Evolutionary conservation across 2,888 invertebrate genomes (phyloP).

Genomic region (Entomobrya multifasciata): DNA sequence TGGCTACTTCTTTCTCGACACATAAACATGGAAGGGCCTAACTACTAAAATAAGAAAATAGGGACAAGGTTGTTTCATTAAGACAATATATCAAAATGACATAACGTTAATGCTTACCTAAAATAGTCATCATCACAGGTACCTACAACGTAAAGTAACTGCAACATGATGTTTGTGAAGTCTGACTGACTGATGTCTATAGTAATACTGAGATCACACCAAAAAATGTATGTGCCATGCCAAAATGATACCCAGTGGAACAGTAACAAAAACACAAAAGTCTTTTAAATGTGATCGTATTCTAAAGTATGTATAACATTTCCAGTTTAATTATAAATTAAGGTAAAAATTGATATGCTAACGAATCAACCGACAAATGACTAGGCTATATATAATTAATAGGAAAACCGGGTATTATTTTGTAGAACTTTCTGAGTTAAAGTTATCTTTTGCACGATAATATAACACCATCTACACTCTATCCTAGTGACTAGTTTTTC

Average conservation of each 20-base stretch:
- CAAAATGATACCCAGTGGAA: neutral
- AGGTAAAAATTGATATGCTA: conserved; percentile 13
- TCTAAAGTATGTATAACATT: too few relatives aligned
- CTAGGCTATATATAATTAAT: conserved; percentile 10
- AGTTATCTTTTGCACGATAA: neutral
- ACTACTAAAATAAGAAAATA: neutral
- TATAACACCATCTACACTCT: conserved; percentile 23
- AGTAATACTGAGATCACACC: conserved; percentile 66
- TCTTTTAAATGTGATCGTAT: too few relatives aligned
- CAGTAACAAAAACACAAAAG: too few relatives aligned
- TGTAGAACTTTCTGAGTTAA: neutral
- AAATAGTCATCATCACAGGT: conserved; percentile 62
- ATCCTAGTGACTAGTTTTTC: conserved; percentile 60
- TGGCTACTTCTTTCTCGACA: neutral
- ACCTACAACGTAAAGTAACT: conserved; percentile 36
- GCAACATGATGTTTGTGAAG: too few relatives aligned
- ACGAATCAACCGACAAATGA: neutral
- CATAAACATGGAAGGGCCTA: neutral
- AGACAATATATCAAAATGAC: too few relatives aligned
- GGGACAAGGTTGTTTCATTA: neutral
- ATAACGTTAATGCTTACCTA: conserved; percentile 64
- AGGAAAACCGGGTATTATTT: neutral
- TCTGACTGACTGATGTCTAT: too few relatives aligned
- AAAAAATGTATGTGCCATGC: conserved; percentile 8
- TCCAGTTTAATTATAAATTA: neutral